Base-by-base conservation (phyloP, 1,140 invertebrate genomes). In the Tetramorium simillimum region DNA sequence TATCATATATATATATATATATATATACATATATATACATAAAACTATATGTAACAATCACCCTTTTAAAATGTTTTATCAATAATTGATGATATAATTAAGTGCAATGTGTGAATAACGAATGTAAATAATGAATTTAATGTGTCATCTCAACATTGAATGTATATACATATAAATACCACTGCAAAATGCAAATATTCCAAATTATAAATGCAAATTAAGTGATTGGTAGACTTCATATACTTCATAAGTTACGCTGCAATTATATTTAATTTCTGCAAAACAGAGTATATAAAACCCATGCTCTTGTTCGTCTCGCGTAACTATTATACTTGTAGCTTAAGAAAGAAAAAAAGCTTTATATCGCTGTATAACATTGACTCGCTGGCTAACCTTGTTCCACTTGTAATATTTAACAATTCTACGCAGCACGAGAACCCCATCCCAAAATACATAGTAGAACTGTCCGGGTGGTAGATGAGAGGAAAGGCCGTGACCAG, bases 381-480 rank as follows among this genome's bases (percentile, higher is more conserved):
- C 24, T 89, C 37, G 46, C 49, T 84, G 58, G 89, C 94, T 94
- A 92, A 98, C 96, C 91, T 97, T 97, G 62, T 96, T 94, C 98
- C 98, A 98, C 56, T 97, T 97, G 93, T 97, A 98, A 94, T 98
- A 96, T 89, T 97, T 97, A 18, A 97, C 96, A 86, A 98, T 97
- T 90, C 97, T 95, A 89, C 97, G 96, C 6, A 98, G 95, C 1
- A 97, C 93, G 12, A 96, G 94, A 76, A 97, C 95, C 24, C 96
- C 97, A 94, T 98, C 98, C 97, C 97, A 98, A 95, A 97, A 97
- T 78, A 98, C 94, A 93, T 98, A 98, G 94, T 98, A 98, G 80
- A 96, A 96, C 93, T 97, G 96, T 14, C 98, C 98, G 62, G 92
- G 88, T 0, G 97, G 97, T 88, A 97, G 96, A 89, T 97, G 97